Evolutionary conservation across 2,797 vertebrate species (phyloP).

Genomic region (Diplodus puntazzo): DNA sequence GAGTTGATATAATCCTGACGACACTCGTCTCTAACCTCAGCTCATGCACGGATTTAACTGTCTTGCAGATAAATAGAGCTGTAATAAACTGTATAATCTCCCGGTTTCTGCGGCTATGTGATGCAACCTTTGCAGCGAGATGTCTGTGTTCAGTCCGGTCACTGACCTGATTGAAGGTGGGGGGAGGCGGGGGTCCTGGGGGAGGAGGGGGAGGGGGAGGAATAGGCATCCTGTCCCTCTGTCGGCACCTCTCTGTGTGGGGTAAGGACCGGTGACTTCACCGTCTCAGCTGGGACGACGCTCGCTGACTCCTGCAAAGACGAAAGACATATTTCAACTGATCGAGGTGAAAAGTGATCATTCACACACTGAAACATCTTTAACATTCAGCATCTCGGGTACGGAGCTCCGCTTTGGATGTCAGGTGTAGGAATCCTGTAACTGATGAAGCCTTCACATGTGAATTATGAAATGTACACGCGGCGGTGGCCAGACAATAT

Average conservation of each 20-base stretch:
- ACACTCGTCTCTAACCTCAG: not conserved
- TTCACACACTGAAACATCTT: not conserved
- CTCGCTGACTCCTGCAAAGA: constrained; percentile 82
- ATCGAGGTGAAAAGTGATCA: not conserved
- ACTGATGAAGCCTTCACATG: not conserved
- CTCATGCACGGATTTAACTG: no score
- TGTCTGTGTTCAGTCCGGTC: not conserved
- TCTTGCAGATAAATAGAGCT: no score
- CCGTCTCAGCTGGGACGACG: constrained; percentile 63
- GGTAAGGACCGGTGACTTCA: constrained; percentile 71
- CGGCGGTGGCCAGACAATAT: not conserved
- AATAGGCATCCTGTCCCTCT: constrained; percentile 91
- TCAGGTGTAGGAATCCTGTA: not conserved
- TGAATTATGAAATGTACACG: not conserved
- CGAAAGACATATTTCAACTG: not conserved
- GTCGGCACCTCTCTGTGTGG: constrained; percentile 77
- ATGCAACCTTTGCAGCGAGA: not conserved
- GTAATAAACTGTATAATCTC: no score
- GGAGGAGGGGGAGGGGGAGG: constrained; percentile 93
- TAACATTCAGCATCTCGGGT: no score
- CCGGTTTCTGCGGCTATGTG: no score
- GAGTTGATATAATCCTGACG: no score
- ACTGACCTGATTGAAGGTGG: constrained; percentile 90
- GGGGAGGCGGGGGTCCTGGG: constrained; percentile 92
- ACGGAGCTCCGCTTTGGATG: not conserved